Evolutionary conservation across 2,888 invertebrate genomes (phyloP).

Genomic region (Habroteleia sp.): DNA sequence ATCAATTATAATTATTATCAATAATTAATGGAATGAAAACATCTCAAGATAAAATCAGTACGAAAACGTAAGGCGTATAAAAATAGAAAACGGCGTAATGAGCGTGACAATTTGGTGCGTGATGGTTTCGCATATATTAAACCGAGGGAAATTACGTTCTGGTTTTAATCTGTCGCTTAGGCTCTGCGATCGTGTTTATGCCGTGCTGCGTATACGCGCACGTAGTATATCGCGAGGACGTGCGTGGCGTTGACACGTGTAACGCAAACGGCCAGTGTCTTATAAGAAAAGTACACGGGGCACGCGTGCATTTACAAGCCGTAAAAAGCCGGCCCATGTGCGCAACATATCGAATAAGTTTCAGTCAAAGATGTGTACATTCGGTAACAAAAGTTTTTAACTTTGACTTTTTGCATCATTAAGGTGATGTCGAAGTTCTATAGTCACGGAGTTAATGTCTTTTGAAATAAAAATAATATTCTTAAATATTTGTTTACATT

Average conservation of each 20-base stretch:
- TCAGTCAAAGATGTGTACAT: constrained; percentile 14
- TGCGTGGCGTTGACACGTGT: constrained; percentile 70
- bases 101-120: background rate
- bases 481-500: too few relatives aligned
- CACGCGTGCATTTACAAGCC: constrained; percentile 58
- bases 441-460: too few relatives aligned
- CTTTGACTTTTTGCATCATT: too few relatives aligned
- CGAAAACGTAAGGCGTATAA: background rate
- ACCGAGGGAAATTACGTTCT: constrained; percentile 26
- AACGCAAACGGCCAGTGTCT: constrained; percentile 66
- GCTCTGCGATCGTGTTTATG: constrained; percentile 35
- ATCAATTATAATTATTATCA: too few relatives aligned
- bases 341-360: constrained; percentile 20
- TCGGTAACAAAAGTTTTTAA: constrained; percentile 17
- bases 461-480: too few relatives aligned
- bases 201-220: constrained; percentile 29
- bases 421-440: too few relatives aligned
- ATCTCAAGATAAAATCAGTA: background rate
- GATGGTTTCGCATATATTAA: constrained; percentile 2
- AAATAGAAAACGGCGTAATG: background rate
- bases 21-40: background rate
- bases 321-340: constrained; percentile 47
- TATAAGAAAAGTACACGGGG: constrained; percentile 58
- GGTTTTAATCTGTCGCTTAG: constrained; percentile 48
- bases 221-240: constrained; percentile 68